Conservation (phyloP, 2,113 vertebrate genomes). For the Limanda limanda region DNA sequence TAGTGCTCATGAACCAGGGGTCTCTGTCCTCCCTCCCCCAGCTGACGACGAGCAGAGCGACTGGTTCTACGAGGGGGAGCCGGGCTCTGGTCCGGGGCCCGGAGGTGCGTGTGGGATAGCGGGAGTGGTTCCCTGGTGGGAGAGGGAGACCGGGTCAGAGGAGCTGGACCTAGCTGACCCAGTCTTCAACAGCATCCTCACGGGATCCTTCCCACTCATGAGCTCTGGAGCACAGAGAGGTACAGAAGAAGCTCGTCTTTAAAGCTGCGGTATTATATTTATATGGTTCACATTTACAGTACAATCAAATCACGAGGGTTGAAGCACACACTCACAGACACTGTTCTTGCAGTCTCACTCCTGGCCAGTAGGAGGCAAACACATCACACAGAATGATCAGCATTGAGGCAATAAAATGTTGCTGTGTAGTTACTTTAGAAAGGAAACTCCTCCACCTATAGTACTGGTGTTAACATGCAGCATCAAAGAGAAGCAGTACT, state of each 20-base stretch:
- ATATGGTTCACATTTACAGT: neutral
- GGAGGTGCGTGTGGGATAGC: slow-evolving; percentile 95
- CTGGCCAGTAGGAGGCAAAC: slow-evolving; percentile 41
- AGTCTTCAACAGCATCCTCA: slow-evolving; percentile 94
- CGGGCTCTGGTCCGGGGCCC: slow-evolving; percentile 77
- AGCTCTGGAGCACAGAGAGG: slow-evolving; percentile 89
- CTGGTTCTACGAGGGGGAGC: slow-evolving; percentile 96
- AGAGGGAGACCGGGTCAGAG: slow-evolving; percentile 87
- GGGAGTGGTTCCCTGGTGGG: slow-evolving; percentile 95
- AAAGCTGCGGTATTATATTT: neutral
- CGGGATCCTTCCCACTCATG: slow-evolving; percentile 95
- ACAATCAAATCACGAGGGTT: neutral
- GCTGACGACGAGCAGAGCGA: slow-evolving; percentile 98
- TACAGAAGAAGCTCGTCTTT: slow-evolving; percentile 51
- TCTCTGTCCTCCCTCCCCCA: slow-evolving; percentile 63
- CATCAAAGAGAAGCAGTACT: neutral
- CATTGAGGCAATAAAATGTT: neutral
- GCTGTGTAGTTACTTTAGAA: neutral
- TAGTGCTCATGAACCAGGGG: neutral
- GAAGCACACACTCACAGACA: neutral
- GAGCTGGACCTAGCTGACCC: slow-evolving; percentile 91
- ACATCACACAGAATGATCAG: slow-evolving; percentile 6
- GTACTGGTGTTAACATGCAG: too few relatives aligned
- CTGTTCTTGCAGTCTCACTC: slow-evolving; percentile 34
- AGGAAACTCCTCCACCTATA: too few relatives aligned